These are phyloP conservation scores for Pseudorhombus dupliciocellatus DNA, from an alignment of 2,113 vertebrate genomes.

Conservation along the genomic window DNA sequence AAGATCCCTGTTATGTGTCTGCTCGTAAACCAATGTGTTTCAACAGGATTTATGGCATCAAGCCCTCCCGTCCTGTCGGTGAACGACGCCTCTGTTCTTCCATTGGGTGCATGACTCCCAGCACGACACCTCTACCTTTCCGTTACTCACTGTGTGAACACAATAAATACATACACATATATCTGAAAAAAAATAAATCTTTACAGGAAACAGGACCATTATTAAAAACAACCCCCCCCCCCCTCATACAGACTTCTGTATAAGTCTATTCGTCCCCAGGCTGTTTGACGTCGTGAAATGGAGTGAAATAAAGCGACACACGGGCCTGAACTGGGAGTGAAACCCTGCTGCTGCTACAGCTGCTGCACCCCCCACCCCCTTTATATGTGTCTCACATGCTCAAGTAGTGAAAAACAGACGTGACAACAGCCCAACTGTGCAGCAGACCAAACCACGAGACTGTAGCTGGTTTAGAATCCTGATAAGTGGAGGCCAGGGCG, in stretches of 20 bases:
- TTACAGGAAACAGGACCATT: neutral
- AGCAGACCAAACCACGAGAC: neutral
- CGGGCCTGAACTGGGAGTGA: slow-evolving; percentile 34
- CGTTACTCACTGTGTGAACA: too few relatives aligned
- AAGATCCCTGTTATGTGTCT: slow-evolving; percentile 1
- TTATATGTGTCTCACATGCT: slow-evolving; percentile 28
- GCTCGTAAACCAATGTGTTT: too few relatives aligned
- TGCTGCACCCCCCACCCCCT: slow-evolving; percentile 9
- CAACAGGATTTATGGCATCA: too few relatives aligned
- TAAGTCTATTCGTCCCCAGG: neutral
- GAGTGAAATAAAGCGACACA: neutral
- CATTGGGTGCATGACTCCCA: too few relatives aligned
- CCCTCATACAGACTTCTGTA: neutral
- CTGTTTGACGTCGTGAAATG: slow-evolving; percentile 7
- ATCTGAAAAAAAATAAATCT: neutral
- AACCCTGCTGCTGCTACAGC: neutral
- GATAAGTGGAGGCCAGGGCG: neutral
- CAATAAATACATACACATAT: too few relatives aligned
- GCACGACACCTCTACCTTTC: neutral
- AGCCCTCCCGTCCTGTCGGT: too few relatives aligned
- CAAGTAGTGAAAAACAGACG: neutral
- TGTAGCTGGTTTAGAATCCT: neutral
- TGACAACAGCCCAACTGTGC: neutral
- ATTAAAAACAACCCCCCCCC: too few relatives aligned
- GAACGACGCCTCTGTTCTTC: too few relatives aligned